Base-by-base conservation (phyloP, 2,113 vertebrate species). In the Mus pahari region DNA sequence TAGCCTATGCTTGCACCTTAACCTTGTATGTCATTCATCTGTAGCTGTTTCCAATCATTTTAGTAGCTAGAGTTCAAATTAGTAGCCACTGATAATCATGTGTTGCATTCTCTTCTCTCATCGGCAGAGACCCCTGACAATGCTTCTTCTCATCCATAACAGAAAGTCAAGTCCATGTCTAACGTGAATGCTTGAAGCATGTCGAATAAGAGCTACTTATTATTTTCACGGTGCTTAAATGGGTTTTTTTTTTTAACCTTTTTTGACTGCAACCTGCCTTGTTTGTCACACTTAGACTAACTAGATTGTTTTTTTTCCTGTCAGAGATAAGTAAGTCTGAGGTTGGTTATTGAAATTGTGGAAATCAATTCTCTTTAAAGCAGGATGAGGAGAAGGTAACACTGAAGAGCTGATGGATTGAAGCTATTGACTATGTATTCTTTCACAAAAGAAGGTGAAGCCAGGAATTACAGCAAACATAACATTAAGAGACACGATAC, bases 141-240 rank as follows among this genome's bases (percentile, higher is more conserved):
- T 50, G 83, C 73, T 91, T 48, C 42, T 82, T 81, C 55, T 39
- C 26, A 24, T 9, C 64, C 19, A 0, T 86, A 92, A 55, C 19
- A 71, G 5, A 71, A 1, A 7, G 84, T 96, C 89, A 81, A 70
- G 60, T 66, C 36, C 33, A 68, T 28, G 55, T 36, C 83, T 79
- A 78, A 68, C 68, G 53, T 91, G 24, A 58, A 93, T 88, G 42
- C 73, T 93, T 68, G 1, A 94, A 94, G 16, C 70, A 14, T 81
- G 60, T 5, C 94, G 53, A 50, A 90, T 13, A 45, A 53, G 64
- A 95, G 71, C 22, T 92, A 68, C 45, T 90, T 89, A 42, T 90
- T 94, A 66, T 50, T 81, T 90, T 95, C 50, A 83, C 50, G 42
- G 97, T 96, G 94, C 74, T 96, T 89, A 95, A 94, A 96, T 7